A percentile compares a stretch with the other conserved stretches of the same genome.
Conservation (phyloP, 1,140 invertebrate genomes). For the Helicoverpa armigera region DNA sequence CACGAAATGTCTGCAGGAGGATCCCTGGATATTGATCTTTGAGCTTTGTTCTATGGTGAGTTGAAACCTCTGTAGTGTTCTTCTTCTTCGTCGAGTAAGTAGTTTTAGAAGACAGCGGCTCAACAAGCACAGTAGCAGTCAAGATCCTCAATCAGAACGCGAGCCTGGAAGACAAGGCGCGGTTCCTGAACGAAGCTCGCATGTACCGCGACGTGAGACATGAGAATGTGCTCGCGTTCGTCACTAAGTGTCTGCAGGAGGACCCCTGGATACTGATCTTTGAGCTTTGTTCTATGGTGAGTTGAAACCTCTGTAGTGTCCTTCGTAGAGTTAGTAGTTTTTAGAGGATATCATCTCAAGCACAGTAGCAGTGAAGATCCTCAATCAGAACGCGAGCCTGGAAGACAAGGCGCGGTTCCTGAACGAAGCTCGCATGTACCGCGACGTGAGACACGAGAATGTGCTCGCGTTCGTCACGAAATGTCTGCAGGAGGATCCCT, state of each 20-base stretch:
- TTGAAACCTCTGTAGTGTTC: too few species aligned
- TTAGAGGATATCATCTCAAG: slow-evolving; percentile 69
- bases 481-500: slow-evolving; percentile 88
- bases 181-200: slow-evolving; percentile 89
- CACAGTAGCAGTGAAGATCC: slow-evolving; percentile 89
- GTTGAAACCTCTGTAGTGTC: too few species aligned
- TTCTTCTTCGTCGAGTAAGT: neutral
- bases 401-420: slow-evolving; percentile 90
- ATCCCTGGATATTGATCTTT: slow-evolving; percentile 89
- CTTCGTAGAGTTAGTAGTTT: too few species aligned
- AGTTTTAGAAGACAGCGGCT: slow-evolving; percentile 72
- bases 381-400: slow-evolving; percentile 89
- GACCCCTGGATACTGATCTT: slow-evolving; percentile 89
- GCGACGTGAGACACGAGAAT: slow-evolving; percentile 88
- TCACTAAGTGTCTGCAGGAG: slow-evolving; percentile 86
- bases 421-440: slow-evolving; percentile 89
- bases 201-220: slow-evolving; percentile 88
- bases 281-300: slow-evolving; percentile 87
- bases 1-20: slow-evolving; percentile 86
- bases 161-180: slow-evolving; percentile 88
- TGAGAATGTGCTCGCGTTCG: too few species aligned
- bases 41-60: slow-evolving; percentile 86
- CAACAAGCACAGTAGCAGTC: slow-evolving; percentile 85
- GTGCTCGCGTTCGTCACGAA: slow-evolving; percentile 86
- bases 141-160: slow-evolving; percentile 91